These are phyloP conservation scores for Chlorodrepanis virens DNA, from an alignment of 2,113 vertebrate genomes.

Conservation along the genomic window DNA sequence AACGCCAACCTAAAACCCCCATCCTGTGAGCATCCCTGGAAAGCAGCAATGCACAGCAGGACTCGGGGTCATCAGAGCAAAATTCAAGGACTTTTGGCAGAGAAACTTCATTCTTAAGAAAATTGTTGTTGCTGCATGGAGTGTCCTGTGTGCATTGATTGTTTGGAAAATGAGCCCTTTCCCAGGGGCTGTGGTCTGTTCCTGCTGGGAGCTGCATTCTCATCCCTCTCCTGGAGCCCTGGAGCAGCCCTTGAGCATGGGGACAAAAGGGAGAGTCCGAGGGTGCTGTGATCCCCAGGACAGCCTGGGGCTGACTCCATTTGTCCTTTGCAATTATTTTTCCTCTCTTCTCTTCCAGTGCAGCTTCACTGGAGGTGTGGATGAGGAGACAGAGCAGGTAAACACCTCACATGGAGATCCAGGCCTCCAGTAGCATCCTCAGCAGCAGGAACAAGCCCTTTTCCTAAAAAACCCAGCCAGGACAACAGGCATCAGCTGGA, in stretches of 20 bases:
- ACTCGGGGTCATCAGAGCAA: not conserved
- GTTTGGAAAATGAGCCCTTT: not conserved
- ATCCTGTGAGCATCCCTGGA: not conserved
- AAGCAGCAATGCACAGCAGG: not conserved
- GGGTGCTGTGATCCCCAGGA: not conserved
- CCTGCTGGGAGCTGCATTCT: not conserved
- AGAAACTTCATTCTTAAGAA: not conserved
- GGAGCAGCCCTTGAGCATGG: rapidly evolving
- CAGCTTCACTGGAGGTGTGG: not conserved
- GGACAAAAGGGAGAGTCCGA: not conserved
- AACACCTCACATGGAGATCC: not conserved
- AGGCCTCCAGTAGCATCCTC: not conserved
- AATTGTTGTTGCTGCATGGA: not conserved
- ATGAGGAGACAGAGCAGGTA: not conserved
- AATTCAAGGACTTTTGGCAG: not conserved
- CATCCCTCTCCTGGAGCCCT: not conserved
- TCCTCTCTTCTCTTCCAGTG: not conserved
- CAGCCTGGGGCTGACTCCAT: not conserved
- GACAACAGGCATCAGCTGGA: not conserved
- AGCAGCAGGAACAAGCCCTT: not conserved
- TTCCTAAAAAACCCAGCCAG: not conserved
- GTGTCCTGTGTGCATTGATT: not conserved
- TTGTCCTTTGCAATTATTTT: not conserved
- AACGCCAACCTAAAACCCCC: not conserved
- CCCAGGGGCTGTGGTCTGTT: not conserved